Base-by-base conservation (phyloP, 2,888 invertebrate genomes). In the Branchellion lobata region DNA sequence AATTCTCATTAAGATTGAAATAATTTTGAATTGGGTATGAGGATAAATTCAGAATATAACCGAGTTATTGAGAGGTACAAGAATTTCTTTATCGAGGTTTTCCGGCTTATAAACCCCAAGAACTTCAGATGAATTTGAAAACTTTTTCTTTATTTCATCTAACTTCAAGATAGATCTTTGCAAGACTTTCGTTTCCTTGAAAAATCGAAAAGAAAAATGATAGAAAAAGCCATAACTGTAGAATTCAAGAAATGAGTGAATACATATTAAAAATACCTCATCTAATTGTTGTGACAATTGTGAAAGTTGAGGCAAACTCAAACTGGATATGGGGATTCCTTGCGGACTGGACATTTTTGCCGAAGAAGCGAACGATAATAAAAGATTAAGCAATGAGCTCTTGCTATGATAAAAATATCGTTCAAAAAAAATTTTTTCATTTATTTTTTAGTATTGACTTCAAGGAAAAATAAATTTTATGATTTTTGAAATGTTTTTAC, bases 11-110 rank as follows among this genome's bases (percentile, higher is more conserved):
- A n/a, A n/a, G n/a, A n/a, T n/a, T n/a, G n/a, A n/a, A n/a, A n/a
- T n/a, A n/a, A n/a, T n/a, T n/a, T n/a, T n/a, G 24, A 68, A 18
- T 27, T 34, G 68, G 31, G 61, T 18, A 31, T 72, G 31, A 51
- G 29, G 72, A 21, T 0, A 0, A 11, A 1, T 36, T 40, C 0
- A 31, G 27, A 73, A 68, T 57, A 1, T 8, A 86, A 92, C 91
- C 84, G 97, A 97, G 84, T 94, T 94, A 21, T 97, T 96, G 21
- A 98, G 90, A 0, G 98, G 98, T 24, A 98, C 96, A 29, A 98
- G 89, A 83, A 97, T 92, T 80, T 92, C 91, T 85, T 93, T 93
- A 84, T 94, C 93, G 86, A 93, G 91, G 82, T 91, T 91, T 31
- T 91, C 91, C 0, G 92, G 91, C 69, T 91, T 92, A 80, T 95